A percentile compares a stretch with the other conserved stretches of the same genome.
Evolutionary conservation across 2,888 invertebrate genomes (phyloP).

Genomic region (Phortica magna): DNA sequence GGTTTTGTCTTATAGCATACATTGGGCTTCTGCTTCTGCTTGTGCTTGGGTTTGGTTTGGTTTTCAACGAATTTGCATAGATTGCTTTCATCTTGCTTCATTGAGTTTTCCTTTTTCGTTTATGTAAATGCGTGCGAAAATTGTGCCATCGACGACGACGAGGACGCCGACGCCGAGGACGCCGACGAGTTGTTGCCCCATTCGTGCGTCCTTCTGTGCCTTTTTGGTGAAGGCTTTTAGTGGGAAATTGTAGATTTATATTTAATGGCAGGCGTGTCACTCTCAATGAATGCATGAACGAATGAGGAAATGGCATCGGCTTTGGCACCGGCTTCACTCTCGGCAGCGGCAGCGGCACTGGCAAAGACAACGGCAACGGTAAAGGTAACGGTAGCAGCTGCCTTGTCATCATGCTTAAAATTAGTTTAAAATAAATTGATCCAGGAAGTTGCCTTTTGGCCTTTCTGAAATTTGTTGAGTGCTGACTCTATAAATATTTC

Average conservation of each 20-base stretch:
- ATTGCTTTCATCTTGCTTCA: conserved; percentile 6
- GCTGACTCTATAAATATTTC: background rate
- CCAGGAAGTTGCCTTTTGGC: background rate
- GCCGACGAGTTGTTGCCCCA: background rate
- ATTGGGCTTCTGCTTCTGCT: background rate
- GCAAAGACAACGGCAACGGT: too few relatives aligned
- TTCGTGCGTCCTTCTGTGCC: background rate
- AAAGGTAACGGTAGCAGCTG: background rate
- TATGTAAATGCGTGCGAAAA: conserved; percentile 1
- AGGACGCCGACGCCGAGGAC: background rate
- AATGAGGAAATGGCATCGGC: background rate
- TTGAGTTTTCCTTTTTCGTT: background rate
- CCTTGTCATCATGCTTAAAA: conserved; percentile 17
- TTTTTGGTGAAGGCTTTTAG: background rate
- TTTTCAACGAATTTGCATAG: conserved; percentile 11
- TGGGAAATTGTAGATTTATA: conserved; percentile 8
- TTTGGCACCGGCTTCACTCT: too few relatives aligned
- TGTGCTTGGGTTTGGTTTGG: background rate
- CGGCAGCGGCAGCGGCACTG: background rate
- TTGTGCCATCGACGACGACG: background rate
- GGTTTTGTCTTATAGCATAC: background rate
- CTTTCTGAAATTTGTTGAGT: background rate
- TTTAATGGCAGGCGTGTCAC: conserved; percentile 25
- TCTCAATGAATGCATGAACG: conserved; percentile 17
- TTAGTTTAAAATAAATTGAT: conserved; percentile 11